A percentile compares a stretch with the other conserved stretches of the same genome.
Conservation (phyloP, 2,113 vertebrate species). For the Esox niger region DNA sequence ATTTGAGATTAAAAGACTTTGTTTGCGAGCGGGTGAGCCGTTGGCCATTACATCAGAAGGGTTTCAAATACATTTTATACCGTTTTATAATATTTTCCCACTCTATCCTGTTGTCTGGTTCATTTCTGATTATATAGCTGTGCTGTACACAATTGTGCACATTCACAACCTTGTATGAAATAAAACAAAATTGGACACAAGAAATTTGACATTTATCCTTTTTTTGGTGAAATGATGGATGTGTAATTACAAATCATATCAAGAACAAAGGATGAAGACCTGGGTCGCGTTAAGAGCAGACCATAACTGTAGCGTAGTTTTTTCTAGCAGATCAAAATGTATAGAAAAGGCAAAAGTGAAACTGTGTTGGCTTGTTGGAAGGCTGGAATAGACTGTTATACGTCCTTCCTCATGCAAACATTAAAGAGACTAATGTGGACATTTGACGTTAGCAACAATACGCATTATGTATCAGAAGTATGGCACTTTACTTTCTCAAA, state of each 20-base stretch:
- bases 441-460: no score
- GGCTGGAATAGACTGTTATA: no score
- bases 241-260: background rate
- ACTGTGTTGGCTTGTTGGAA: no score
- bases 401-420: no score
- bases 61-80: constrained; percentile 44
- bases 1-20: background rate
- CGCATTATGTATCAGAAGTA: no score
- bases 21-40: background rate
- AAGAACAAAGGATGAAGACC: background rate
- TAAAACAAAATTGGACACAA: constrained; percentile 55
- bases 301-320: no score
- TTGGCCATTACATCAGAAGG: background rate
- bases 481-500: no score
- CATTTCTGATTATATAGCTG: constrained; percentile 59
- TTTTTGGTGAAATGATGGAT: background rate
- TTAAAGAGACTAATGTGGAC: no score
- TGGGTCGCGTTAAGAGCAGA: background rate
- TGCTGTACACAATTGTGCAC: constrained; percentile 56
- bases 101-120: constrained; percentile 36
- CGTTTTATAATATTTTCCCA: constrained; percentile 48
- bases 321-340: no score
- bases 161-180: constrained; percentile 64
- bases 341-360: no score
- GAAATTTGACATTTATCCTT: background rate